Percentiles rank a stretch among this genome's conserved stretches.
phyloP scores from a whole-genome alignment of 2,113 vertebrate species.

The Macroglossus sobrinus region DNA sequence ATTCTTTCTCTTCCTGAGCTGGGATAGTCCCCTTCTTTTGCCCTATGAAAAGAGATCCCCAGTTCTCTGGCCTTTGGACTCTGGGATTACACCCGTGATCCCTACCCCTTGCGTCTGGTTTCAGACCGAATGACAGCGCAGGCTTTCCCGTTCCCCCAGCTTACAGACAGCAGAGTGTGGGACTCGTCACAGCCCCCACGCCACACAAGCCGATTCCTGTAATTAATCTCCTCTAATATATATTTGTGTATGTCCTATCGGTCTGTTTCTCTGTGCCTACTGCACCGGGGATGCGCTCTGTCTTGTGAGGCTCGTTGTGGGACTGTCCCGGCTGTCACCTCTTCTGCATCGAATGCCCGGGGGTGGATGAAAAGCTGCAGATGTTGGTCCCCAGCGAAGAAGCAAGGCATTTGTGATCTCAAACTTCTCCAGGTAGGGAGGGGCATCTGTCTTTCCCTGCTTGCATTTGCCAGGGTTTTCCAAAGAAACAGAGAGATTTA shows the following conservation, averaged over 20 bases:
- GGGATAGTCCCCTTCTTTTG: background rate
- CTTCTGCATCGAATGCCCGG: background rate
- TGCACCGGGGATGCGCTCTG: background rate
- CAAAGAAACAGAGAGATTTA: background rate
- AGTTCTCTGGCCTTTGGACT: background rate
- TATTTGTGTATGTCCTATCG: background rate
- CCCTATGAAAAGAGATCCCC: accelerated
- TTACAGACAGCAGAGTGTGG: background rate
- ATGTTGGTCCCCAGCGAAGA: background rate
- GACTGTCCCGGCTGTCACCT: background rate
- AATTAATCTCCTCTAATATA: background rate
- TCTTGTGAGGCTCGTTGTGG: background rate
- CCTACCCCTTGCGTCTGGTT: background rate
- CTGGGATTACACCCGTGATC: too few species aligned
- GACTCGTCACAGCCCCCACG: background rate
- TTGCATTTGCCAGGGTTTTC: background rate
- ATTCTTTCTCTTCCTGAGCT: background rate
- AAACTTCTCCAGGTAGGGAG: background rate
- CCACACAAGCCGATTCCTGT: background rate
- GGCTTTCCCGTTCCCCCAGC: background rate
- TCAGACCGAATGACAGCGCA: background rate
- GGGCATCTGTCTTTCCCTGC: accelerated
- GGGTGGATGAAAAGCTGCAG: background rate
- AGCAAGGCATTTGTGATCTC: background rate
- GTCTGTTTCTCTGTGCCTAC: background rate